Base-by-base conservation (phyloP, 2,113 vertebrate genomes). In the Okapia johnstoni region DNA sequence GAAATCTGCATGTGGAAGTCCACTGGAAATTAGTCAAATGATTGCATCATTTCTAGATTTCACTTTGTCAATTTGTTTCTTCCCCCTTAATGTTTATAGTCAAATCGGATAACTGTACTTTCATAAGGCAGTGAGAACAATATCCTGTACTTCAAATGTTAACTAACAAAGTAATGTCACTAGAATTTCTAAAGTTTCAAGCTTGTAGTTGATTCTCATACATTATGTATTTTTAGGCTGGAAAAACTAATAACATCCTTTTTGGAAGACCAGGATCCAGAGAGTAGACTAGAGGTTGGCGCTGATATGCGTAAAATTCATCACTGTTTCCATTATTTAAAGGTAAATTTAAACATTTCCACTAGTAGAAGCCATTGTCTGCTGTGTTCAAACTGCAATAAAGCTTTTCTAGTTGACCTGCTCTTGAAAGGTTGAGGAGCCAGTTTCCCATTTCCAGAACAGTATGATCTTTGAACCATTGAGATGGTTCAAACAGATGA, bases 281-380 rank as follows among this genome's bases (percentile, higher is more conserved):
- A 99, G 10, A 98, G 97, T 48, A 98, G 96, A 60, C 98, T 99
- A 61, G 99, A 99, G 43, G 96, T 99, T 96, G 99, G 99, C 60
- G 97, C 99, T 50, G 99, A 99, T 97, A 99, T 99, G 99, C 99
- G 99, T 96, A 99, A 99, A 98, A 99, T 99, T 94, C 99, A 99
- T 58, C 97, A 99, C 98, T 99, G 99, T 98, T 99, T 99, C 98
- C 33, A 85, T 93, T 89, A 98, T 88, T 95, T 99, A 63, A 99
- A 99, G 99, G 99, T 99, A 99, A 86, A 85, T 60, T 80, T 85
- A 66, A 95, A 40, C 88, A 81, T 94, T 95, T 95, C 89, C 63
- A 84, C 55, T 46, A 52, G 13, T 21, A 54, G 46, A 90, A 88
- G 52, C 33, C 87, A 28, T 90, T 87, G 46, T 89, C 61, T 95